Evolutionary conservation across 2,113 vertebrate species (phyloP), one percentile per base, ranked within the genome.

Genomic region (Oryzias curvinotus): DNA sequence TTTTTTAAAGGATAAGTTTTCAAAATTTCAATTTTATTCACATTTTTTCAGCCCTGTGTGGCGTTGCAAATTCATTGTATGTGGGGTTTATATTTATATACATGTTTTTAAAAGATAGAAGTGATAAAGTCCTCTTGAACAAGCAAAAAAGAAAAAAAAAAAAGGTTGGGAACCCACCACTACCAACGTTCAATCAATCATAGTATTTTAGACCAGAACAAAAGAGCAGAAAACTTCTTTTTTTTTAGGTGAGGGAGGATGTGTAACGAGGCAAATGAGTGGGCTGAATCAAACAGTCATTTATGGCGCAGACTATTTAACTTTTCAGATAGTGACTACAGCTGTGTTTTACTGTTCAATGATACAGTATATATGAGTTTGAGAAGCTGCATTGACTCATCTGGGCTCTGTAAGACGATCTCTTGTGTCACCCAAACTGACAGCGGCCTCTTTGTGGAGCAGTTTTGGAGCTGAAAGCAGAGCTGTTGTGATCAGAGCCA

Each of bases 361-460:
- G 73, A 87, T 81, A 62, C 58, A 77, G 58, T 82, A 56, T 50
- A 50, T 58, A 12, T 52, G 60, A 36, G 44, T 74, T 47, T 19
- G 48, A 58, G 51, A 4, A 36, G 52, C 51, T 55, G 63, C 66
- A 65, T 48, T 60, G 71, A 69, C 61, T 62, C 19, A 28, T 71
- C 58, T 75, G 72, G 45, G 46, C 61, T 67, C 60, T 74, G 65
- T 68, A 54, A 72, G 67, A 62, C 59, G 41, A 75, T 82, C 70
- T 50, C 68, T 86, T 72, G 76, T 89, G 71, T 88, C 78, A 81
- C 66, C 55, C 60, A 14, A 44, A 63, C 62, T 62, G 57, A 93
- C 89, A 92, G 86, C 73, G 13, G 63, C 70, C 52, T 77, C 87
- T 91, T 92, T 92, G 91, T 92, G 70, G 23, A 0, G 13, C 53